A percentile compares a stretch with the other conserved stretches of the same genome.
phyloP scores from a whole-genome alignment of 2,797 vertebrate species.

The Scarus forsteni region DNA sequence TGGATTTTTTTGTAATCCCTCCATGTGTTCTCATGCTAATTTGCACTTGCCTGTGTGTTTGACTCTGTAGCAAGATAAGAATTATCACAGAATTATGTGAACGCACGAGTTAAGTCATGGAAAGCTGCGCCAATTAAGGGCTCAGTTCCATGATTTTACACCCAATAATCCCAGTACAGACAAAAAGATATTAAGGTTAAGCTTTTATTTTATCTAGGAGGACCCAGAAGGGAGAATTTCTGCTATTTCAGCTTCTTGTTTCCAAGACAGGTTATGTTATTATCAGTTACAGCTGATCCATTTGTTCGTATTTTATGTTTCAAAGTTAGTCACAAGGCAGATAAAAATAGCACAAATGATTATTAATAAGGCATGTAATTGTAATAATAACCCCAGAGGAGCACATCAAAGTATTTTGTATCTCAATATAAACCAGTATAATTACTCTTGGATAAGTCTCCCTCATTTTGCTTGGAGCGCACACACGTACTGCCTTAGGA shows the following conservation, averaged over 20 bases:
- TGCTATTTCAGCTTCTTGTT: constrained; percentile 46
- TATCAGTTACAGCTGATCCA: constrained; percentile 45
- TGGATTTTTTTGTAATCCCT: constrained; percentile 40
- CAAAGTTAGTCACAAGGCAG: constrained; percentile 45
- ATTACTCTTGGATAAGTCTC: constrained; percentile 34
- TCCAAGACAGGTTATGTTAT: constrained; percentile 29
- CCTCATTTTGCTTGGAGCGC: constrained; percentile 5
- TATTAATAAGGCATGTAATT: constrained; percentile 41
- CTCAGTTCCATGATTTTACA: constrained; percentile 67
- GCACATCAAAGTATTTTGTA: constrained; percentile 59
- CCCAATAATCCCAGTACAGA: constrained; percentile 50
- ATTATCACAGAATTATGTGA: constrained; percentile 61
- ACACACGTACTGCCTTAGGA: constrained; percentile 28
- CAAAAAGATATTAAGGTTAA: constrained; percentile 63
- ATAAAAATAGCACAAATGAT: constrained; percentile 47
- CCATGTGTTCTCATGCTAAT: constrained; percentile 51
- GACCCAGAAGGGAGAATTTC: constrained; percentile 53
- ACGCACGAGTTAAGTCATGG: constrained; percentile 51
- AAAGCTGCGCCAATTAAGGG: constrained; percentile 68
- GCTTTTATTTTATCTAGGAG: constrained; percentile 51
- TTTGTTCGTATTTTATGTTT: constrained; percentile 55
- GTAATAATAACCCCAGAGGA: constrained; percentile 15
- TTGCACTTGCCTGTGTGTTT: constrained; percentile 28
- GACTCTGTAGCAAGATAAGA: constrained; percentile 62
- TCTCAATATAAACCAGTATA: constrained; percentile 48